phyloP scores from a whole-genome alignment of 2,888 invertebrate genomes.

The Eremobia ochroleuca region DNA sequence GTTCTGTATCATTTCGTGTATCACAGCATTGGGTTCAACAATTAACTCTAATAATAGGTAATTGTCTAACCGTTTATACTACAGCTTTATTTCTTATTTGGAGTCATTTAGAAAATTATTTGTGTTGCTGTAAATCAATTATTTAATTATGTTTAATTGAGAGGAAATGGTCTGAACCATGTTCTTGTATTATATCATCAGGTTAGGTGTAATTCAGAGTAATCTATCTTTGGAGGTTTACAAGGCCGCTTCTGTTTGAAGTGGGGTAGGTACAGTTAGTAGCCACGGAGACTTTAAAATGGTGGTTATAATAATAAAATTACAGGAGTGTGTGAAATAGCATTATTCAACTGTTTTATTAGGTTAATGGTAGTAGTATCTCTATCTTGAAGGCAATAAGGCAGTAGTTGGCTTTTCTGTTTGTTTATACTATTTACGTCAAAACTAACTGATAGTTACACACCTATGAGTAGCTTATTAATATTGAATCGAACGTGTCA shows the following conservation, averaged over 20 bases:
- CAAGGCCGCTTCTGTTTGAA: slow-evolving; percentile 46
- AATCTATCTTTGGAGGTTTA: slow-evolving; percentile 52
- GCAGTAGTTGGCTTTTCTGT: neutral
- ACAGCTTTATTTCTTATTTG: slow-evolving; percentile 69
- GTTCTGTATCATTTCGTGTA: slow-evolving; percentile 81
- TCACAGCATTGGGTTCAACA: slow-evolving; percentile 80
- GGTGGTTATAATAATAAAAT: slow-evolving; percentile 5
- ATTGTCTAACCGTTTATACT: slow-evolving; percentile 73
- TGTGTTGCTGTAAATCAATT: slow-evolving; percentile 71
- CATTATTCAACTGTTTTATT: slow-evolving; percentile 15
- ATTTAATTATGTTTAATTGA: slow-evolving; percentile 72
- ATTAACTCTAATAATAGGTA: slow-evolving; percentile 85
- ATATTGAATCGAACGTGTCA: neutral
- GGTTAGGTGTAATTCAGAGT: slow-evolving; percentile 48
- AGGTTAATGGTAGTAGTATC: neutral
- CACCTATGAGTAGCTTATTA: neutral
- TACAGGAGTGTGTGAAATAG: slow-evolving; percentile 7
- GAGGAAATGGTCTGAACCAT: slow-evolving; percentile 63
- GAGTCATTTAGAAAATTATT: slow-evolving; percentile 70
- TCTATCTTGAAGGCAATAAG: slow-evolving; percentile 10
- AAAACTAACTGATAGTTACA: neutral
- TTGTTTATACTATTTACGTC: neutral
- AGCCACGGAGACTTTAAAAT: slow-evolving; percentile 19
- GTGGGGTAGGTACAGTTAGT: slow-evolving; percentile 38
- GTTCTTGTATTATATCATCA: slow-evolving; percentile 54